Evolutionary conservation across 2,888 invertebrate species (phyloP).

Genomic region (Drosophila longiperda): DNA sequence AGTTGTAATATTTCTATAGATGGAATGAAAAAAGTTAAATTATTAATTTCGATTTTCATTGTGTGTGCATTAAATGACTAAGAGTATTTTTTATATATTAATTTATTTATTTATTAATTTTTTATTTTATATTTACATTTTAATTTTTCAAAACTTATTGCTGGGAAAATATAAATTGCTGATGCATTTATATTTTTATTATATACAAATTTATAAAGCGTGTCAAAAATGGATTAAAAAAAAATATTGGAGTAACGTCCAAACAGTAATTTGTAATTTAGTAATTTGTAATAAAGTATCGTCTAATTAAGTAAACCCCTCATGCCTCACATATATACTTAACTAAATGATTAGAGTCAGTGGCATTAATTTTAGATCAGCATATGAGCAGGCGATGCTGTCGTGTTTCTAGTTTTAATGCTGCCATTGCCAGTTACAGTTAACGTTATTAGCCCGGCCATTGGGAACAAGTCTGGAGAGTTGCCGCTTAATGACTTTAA

Average conservation of each 20-base stretch:
- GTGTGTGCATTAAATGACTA: not conserved
- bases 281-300: not conserved
- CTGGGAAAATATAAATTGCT: not conserved
- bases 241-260: not conserved
- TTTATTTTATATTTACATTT: not conserved
- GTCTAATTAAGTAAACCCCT: not conserved
- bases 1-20: not conserved
- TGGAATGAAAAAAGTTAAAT: not conserved
- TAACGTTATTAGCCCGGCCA: constrained; percentile 68
- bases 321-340: not conserved
- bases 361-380: constrained; percentile 54
- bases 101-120: not conserved
- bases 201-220: too few species aligned
- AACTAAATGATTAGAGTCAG: constrained; percentile 19
- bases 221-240: too few species aligned
- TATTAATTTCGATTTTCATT: not conserved
- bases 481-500: constrained; percentile 76
- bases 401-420: constrained; percentile 57
- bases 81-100: not conserved
- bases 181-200: too few species aligned
- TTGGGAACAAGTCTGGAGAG: constrained; percentile 53
- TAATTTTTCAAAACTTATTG: not conserved
- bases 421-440: constrained; percentile 69
- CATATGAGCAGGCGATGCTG: constrained; percentile 38
- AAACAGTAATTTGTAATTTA: not conserved